phyloP scores from a whole-genome alignment of 2,797 vertebrate genomes.

The Enteromius afrohamiltoni region DNA sequence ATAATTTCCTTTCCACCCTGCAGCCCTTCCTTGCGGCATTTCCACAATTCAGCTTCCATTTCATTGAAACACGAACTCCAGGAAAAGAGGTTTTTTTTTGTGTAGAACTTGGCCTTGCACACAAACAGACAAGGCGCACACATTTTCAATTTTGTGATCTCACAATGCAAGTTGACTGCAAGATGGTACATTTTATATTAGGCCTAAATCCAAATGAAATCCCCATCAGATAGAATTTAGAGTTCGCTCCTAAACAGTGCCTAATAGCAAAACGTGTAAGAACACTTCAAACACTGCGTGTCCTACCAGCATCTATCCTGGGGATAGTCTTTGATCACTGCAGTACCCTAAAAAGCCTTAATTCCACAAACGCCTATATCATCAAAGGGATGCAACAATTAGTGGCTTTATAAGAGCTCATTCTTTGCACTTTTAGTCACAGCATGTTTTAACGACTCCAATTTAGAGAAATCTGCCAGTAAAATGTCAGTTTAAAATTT shows the following conservation, averaged over 20 bases:
- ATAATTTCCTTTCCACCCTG: slow-evolving; percentile 44
- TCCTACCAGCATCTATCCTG: slow-evolving; percentile 42
- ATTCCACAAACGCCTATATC: slow-evolving; percentile 41
- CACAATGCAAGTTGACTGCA: slow-evolving; percentile 29
- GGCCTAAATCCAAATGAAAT: slow-evolving; percentile 42
- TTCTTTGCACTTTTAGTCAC: slow-evolving; percentile 16
- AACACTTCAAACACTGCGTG: slow-evolving; percentile 41
- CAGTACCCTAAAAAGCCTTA: slow-evolving; percentile 38
- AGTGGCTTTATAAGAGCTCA: slow-evolving; percentile 19
- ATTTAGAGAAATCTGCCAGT: slow-evolving; percentile 15
- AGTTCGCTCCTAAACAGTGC: slow-evolving; percentile 39
- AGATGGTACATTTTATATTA: slow-evolving; percentile 45
- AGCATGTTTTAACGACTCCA: slow-evolving; percentile 22
- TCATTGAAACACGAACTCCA: slow-evolving; percentile 20
- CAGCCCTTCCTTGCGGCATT: slow-evolving; percentile 30
- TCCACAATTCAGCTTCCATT: slow-evolving; percentile 15
- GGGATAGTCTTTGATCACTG: slow-evolving; percentile 50
- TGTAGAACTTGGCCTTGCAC: neutral
- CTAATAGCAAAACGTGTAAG: slow-evolving; percentile 50
- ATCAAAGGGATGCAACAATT: slow-evolving; percentile 50
- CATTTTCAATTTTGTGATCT: slow-evolving; percentile 17
- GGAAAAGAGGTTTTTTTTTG: slow-evolving; percentile 2
- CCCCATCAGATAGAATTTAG: slow-evolving; percentile 48
- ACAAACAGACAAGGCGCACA: neutral
- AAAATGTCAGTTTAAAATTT: slow-evolving; percentile 12